phyloP scores from a whole-genome alignment of 2,113 vertebrate genomes.

The Gracilinanus agilis region DNA sequence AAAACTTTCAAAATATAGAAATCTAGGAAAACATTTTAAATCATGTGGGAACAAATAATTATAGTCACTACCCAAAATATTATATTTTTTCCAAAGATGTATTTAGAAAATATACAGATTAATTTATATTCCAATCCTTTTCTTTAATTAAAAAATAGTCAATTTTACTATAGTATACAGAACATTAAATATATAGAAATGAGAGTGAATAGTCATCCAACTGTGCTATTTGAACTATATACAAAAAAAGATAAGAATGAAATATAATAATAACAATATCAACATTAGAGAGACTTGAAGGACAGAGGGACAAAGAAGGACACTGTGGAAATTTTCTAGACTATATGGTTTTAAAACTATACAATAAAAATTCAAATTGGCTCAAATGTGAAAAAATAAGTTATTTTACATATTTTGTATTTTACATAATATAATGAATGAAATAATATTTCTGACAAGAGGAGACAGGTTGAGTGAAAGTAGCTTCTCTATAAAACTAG shows the following conservation, averaged over 20 bases:
- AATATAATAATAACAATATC: background rate
- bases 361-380: background rate
- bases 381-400: background rate
- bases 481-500: background rate
- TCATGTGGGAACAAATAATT: background rate
- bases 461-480: background rate
- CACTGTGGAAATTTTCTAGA: background rate
- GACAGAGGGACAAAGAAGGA: background rate
- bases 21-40: background rate
- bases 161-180: background rate
- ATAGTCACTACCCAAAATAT: background rate
- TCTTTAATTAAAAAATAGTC: background rate
- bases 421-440: background rate
- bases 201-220: background rate
- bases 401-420: background rate
- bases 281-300: background rate
- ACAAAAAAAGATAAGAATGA: background rate
- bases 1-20: background rate
- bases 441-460: background rate
- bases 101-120: background rate
- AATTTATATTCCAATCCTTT: background rate
- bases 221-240: background rate
- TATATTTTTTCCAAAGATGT: background rate
- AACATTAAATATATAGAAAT: background rate
- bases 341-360: background rate